Evolutionary conservation across 1,140 invertebrate species (phyloP), one percentile per base, ranked within the genome.

Genomic region (Ceratoteleas bidentatus): DNA sequence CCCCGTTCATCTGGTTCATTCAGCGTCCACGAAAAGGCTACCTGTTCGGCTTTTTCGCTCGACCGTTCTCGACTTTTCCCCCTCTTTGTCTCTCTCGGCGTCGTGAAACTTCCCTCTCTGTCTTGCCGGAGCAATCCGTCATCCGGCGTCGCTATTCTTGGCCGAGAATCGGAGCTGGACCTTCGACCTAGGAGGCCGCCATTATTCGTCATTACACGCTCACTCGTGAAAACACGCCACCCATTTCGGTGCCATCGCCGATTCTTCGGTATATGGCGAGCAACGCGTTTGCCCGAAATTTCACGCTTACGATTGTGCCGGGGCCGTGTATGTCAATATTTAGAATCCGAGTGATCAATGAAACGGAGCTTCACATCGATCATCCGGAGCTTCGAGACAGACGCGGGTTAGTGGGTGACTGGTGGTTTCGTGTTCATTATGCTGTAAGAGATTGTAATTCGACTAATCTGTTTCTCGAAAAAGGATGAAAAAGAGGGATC

Each of bases 171-270:
- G 49, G 69, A 81, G 68, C 70, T 73, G 66, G 70, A 65, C 81
- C 78, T 81, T 81, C 82, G 76, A 76, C 81, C 77, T 86, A 70
- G 87, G 85, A 86, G 86, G 87, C 62, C 75, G 66, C 88, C 81
- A 90, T 90, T 91, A 90, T 90, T 90, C 88, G 86, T 90, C 87
- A 90, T 90, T 90, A 91, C 89, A 90, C 83, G 88, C 85, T 90
- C 86, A 87, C 89, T 89, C 88, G 84, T 90, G 87, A 87, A 91
- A 90, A 90, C 85, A 85, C 56, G 68, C 84, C 78, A 83, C 78
- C 81, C 81, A 85, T 75, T 64, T 76, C 61, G 47, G 54, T 57
- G n/a, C 47, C 57, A 56, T 77, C 47, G 33, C 38, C 49, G 54
- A 74, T 75, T 70, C 69, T 61, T 61, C 43, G 43, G 24, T 65